Conservation (phyloP, 2,113 vertebrate genomes). For the Podarcis cretensis region DNA sequence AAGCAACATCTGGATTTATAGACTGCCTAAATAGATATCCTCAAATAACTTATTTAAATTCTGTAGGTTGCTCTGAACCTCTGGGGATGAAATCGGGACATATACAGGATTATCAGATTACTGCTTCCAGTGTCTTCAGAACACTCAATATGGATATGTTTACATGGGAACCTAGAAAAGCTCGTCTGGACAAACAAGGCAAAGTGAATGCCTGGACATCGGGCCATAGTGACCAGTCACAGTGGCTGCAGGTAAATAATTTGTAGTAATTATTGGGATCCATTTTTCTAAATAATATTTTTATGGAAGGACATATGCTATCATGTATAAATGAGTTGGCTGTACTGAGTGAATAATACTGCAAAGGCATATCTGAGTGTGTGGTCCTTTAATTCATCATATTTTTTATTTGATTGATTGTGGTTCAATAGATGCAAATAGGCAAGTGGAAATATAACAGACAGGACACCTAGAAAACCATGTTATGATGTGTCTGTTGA, state of each 20-base stretch:
- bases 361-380: neutral
- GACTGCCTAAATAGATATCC: neutral
- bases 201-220: constrained; percentile 99
- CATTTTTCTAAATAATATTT: neutral
- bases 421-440: neutral
- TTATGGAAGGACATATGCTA: neutral
- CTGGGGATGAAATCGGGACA: constrained; percentile 98
- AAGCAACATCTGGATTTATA: neutral
- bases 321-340: neutral
- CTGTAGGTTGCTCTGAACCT: constrained; percentile 95
- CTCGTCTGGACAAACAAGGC: constrained; percentile 96
- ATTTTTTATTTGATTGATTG: neutral
- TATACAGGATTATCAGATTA: constrained; percentile 95
- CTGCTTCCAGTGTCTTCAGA: constrained; percentile 93
- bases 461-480: neutral
- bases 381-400: neutral
- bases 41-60: constrained; percentile 46
- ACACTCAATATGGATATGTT: constrained; percentile 99
- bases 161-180: constrained; percentile 97
- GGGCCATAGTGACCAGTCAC: constrained; percentile 95
- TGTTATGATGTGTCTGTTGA: neutral
- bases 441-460: neutral
- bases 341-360: neutral
- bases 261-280: neutral
- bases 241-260: constrained; percentile 93